phyloP scores from a whole-genome alignment of 1,140 invertebrate species.

The Caenorhabditis inopinata region DNA sequence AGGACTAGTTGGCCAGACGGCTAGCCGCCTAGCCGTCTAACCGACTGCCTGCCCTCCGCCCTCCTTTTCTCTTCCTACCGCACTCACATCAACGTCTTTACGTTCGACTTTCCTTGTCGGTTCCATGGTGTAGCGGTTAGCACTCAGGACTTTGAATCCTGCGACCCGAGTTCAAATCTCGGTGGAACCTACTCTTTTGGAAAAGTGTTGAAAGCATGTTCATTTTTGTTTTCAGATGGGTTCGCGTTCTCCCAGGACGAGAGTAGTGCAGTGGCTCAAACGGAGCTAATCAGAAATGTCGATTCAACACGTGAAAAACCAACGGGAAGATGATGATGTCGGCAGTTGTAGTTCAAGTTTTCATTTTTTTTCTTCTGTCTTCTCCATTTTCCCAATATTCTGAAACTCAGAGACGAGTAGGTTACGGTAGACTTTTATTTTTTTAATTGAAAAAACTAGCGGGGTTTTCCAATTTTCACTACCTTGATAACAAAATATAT shows the following conservation, averaged over 20 bases:
- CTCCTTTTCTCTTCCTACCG: no score
- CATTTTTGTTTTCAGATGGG: slow-evolving; percentile 75
- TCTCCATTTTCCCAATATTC: no score
- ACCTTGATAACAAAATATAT: no score
- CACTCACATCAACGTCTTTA: no score
- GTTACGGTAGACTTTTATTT: neutral
- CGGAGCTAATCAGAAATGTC: slow-evolving; percentile 77
- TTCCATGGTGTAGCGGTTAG: slow-evolving; percentile 77
- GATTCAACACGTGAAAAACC: slow-evolving; percentile 43
- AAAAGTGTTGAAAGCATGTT: no score
- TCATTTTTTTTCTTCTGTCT: neutral
- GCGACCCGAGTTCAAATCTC: slow-evolving; percentile 83
- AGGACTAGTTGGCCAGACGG: no score
- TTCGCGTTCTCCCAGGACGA: slow-evolving; percentile 99
- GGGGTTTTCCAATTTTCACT: no score
- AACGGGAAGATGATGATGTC: slow-evolving; percentile 23
- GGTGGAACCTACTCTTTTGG: slow-evolving; percentile 25
- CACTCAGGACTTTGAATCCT: slow-evolving; percentile 87
- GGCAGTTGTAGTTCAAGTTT: neutral
- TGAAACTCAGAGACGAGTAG: neutral
- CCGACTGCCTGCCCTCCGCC: no score
- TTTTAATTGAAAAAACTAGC: no score
- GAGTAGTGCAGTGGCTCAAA: slow-evolving; percentile 86
- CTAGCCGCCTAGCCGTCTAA: no score
- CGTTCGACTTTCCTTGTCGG: neutral